phyloP scores from a whole-genome alignment of 2,888 invertebrate genomes.

The Blastobasis adustella region DNA sequence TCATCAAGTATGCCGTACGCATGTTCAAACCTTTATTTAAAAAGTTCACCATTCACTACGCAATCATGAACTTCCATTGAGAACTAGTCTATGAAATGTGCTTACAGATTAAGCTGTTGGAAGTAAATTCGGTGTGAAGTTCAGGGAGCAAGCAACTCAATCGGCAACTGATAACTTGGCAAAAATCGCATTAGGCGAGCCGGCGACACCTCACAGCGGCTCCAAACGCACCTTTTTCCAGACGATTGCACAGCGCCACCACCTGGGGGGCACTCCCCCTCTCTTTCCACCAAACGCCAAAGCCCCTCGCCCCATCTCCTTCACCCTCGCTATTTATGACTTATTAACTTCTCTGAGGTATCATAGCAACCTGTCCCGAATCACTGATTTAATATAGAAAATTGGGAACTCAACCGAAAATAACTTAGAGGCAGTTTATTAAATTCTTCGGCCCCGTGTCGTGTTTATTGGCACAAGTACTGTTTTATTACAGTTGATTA shows the following conservation, averaged over 20 bases:
- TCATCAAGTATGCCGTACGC: too few relatives aligned
- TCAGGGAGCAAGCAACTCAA: slow-evolving; percentile 1
- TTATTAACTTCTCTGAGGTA: slow-evolving; percentile 73
- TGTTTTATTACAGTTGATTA: too few relatives aligned
- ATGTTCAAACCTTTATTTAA: too few relatives aligned
- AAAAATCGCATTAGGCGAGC: slow-evolving; percentile 40
- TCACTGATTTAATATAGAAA: slow-evolving; percentile 67
- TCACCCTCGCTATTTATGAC: slow-evolving; percentile 64
- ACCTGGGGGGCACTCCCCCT: slow-evolving; percentile 48
- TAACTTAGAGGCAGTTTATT: slow-evolving; percentile 62
- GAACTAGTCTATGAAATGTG: neutral
- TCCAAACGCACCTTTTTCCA: slow-evolving; percentile 67
- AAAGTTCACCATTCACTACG: too few relatives aligned
- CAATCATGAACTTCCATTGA: too few relatives aligned
- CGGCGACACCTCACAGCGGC: slow-evolving; percentile 54
- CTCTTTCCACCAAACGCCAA: slow-evolving; percentile 29
- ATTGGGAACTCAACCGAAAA: slow-evolving; percentile 63
- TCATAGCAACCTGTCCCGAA: slow-evolving; percentile 67
- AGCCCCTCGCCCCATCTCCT: slow-evolving; percentile 32
- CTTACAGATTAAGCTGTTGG: too few relatives aligned
- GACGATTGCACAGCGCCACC: slow-evolving; percentile 63
- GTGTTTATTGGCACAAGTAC: neutral
- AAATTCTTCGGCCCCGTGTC: slow-evolving; percentile 47
- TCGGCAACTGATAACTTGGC: slow-evolving; percentile 13
- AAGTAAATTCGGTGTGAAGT: too few relatives aligned